These are phyloP conservation scores for Macroglossus sobrinus DNA, from an alignment of 2,113 vertebrate species.

Conservation along the genomic window DNA sequence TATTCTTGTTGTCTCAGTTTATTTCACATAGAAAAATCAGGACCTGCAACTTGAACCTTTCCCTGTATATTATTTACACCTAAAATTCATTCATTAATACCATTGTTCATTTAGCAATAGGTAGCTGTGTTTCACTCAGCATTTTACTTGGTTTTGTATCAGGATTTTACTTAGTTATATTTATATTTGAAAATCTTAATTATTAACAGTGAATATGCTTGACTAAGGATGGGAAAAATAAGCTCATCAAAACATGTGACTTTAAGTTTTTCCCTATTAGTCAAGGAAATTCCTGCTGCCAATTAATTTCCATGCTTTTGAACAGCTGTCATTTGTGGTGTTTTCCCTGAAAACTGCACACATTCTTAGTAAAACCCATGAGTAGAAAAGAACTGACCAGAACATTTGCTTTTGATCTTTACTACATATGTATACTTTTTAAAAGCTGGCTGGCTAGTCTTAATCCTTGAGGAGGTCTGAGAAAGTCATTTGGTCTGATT, in stretches of 20 bases:
- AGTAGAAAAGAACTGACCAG: constrained; percentile 64
- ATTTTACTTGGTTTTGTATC: not conserved
- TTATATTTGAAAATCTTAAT: constrained; percentile 62
- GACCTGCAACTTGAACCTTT: not conserved
- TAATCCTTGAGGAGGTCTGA: constrained; percentile 57
- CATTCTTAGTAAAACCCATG: constrained; percentile 55
- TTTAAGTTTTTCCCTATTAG: constrained; percentile 71
- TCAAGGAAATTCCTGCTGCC: constrained; percentile 61
- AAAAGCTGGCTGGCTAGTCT: constrained; percentile 40
- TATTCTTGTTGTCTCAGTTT: constrained; percentile 5
- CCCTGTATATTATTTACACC: not conserved
- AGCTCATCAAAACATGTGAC: constrained; percentile 52
- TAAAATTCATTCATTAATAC: not conserved
- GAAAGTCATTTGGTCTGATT: constrained; percentile 55
- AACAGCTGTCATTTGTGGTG: constrained; percentile 56
- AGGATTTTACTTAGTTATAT: constrained; percentile 12
- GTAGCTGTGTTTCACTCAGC: not conserved
- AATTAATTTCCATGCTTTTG: constrained; percentile 66
- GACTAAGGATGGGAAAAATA: constrained; percentile 54
- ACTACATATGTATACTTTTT: constrained; percentile 18
- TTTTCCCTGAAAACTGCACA: constrained; percentile 56
- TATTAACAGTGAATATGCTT: constrained; percentile 49
- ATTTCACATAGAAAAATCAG: constrained; percentile 3
- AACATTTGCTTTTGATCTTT: constrained; percentile 63
- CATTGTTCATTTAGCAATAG: not conserved